Conservation (phyloP, 2,888 invertebrate species). For the Pyrocoelia pectoralis region DNA sequence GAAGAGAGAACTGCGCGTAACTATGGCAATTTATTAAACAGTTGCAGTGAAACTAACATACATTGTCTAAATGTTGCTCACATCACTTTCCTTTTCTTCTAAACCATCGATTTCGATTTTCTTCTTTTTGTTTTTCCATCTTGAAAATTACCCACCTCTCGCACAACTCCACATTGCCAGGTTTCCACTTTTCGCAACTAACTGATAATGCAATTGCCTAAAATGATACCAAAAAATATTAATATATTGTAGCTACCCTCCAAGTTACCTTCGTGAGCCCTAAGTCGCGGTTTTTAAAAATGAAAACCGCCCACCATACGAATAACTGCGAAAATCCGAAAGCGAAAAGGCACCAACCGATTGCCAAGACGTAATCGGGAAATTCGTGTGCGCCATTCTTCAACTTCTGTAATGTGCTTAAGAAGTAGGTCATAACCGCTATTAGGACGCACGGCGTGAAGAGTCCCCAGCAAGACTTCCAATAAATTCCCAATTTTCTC, state of each 20-base stretch:
- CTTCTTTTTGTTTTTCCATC: conserved; percentile 20
- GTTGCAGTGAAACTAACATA: no score
- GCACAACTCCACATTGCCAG: conserved; percentile 26
- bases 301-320: conserved; percentile 58
- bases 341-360: conserved; percentile 63
- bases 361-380: conserved; percentile 67
- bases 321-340: conserved; percentile 63
- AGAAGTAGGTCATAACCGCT: conserved; percentile 75
- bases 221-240: conserved; percentile 2
- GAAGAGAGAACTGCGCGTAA: no score
- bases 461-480: conserved; percentile 82
- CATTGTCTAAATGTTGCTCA: no score
- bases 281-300: conserved; percentile 38
- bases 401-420: conserved; percentile 67
- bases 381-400: conserved; percentile 67
- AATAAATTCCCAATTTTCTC: conserved; percentile 73
- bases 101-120: no score
- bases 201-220: conserved; percentile 37
- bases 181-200: conserved; percentile 37
- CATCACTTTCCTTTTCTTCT: no score
- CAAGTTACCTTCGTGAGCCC: conserved; percentile 4
- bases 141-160: conserved; percentile 42
- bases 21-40: no score
- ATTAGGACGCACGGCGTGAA: conserved; percentile 76
- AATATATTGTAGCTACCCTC: neutral